phyloP scores from a whole-genome alignment of 2,113 vertebrate genomes.

The Pygoscelis antarcticus region DNA sequence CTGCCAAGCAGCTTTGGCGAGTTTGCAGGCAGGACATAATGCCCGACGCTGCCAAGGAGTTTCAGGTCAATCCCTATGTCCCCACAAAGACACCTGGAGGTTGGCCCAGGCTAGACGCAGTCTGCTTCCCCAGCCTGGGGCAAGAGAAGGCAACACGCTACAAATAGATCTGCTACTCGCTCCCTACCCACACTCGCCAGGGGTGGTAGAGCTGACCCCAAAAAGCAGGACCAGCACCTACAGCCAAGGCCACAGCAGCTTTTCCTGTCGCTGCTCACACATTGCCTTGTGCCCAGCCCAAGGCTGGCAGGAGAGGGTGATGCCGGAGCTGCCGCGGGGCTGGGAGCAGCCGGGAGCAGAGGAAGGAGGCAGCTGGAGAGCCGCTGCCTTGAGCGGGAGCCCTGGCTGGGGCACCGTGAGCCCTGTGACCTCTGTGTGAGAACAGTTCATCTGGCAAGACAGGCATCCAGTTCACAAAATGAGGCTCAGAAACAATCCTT shows the following conservation, averaged over 20 bases:
- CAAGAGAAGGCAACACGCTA: conserved; percentile 56
- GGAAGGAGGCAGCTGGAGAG: not conserved
- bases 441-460: conserved; percentile 80
- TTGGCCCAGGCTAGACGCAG: not conserved
- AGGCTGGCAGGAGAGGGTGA: not conserved
- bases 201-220: not conserved
- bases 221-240: not conserved
- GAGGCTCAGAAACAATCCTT: conserved; percentile 69
- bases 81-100: not conserved
- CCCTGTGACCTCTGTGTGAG: conserved; percentile 38
- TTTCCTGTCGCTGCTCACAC: not conserved
- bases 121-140: not conserved
- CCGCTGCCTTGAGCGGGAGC: not conserved
- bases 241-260: not conserved
- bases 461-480: conserved; percentile 76
- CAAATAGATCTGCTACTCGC: not conserved
- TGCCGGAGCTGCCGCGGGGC: not conserved
- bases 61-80: not conserved
- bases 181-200: rapidly evolving
- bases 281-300: not conserved
- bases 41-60: not conserved
- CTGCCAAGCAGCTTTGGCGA: not conserved
- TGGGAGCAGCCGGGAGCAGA: not conserved
- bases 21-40: not conserved
- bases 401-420: not conserved